phyloP scores from a whole-genome alignment of 2,113 vertebrate species.

The Etheostoma spectabile region DNA sequence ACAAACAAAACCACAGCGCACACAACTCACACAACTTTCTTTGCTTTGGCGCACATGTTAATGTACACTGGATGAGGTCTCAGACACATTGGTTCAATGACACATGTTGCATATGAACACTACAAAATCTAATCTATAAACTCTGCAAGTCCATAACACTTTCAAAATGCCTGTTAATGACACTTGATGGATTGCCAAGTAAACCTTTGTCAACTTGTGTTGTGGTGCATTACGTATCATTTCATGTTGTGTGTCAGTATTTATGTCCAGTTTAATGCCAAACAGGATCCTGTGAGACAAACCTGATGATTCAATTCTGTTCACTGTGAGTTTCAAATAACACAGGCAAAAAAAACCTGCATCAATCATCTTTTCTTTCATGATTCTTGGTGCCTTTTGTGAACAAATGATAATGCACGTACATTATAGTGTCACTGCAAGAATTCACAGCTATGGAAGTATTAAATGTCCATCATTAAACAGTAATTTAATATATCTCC shows the following conservation, averaged over 20 bases:
- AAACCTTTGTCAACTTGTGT: conserved; percentile 37
- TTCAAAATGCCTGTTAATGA: conserved; percentile 31
- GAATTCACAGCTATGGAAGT: conserved; percentile 33
- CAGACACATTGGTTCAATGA: conserved; percentile 48
- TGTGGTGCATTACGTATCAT: conserved; percentile 51
- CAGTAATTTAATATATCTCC: conserved; percentile 28
- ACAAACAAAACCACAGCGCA: conserved; percentile 44
- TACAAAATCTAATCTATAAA: conserved; percentile 39
- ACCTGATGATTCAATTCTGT: conserved; percentile 26
- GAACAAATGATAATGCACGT: conserved; percentile 55
- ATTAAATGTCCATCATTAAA: conserved; percentile 33
- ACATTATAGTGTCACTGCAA: conserved; percentile 61
- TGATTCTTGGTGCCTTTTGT: conserved; percentile 82
- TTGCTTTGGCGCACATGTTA: conserved; percentile 55
- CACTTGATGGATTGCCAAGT: conserved; percentile 39
- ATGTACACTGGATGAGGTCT: conserved; percentile 80
- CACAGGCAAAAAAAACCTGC: conserved; percentile 6
- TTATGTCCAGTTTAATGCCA: conserved; percentile 30
- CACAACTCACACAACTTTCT: conserved; percentile 26
- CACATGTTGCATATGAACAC: conserved; percentile 41
- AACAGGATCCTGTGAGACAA: conserved; percentile 33
- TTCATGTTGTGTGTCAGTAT: conserved; percentile 25
- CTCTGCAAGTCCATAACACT: conserved; percentile 57
- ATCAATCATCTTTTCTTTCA: conserved; percentile 17
- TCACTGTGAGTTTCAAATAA: conserved; percentile 59